Percentiles rank a stretch among this genome's conserved stretches.
phyloP scores from a whole-genome alignment of 1,140 invertebrate genomes.

The Zaprionus tsacasi region DNA sequence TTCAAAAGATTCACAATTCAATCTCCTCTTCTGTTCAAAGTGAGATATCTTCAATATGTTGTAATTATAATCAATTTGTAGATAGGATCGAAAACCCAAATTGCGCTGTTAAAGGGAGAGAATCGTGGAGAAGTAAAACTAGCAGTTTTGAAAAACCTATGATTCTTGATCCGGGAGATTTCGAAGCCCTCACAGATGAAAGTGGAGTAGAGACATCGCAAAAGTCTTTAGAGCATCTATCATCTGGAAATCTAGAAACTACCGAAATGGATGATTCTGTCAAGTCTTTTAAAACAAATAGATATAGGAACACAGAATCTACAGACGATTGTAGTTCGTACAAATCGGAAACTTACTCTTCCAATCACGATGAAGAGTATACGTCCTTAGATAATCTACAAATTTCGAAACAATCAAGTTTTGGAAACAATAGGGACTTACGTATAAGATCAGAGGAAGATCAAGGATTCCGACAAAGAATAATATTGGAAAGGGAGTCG shows the following conservation, averaged over 20 bases:
- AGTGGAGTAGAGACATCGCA: not conserved
- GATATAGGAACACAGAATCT: not conserved
- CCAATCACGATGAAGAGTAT: not conserved
- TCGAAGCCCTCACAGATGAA: not conserved
- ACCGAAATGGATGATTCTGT: not conserved
- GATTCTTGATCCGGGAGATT: not conserved
- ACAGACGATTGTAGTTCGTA: not conserved
- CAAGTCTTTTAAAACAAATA: not conserved
- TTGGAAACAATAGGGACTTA: not conserved
- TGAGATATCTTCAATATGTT: not conserved
- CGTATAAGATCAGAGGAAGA: not conserved
- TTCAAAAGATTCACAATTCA: too few relatives aligned
- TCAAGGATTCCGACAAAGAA: not conserved
- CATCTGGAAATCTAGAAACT: not conserved
- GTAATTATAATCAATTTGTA: not conserved
- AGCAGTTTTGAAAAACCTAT: not conserved
- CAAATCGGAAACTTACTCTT: not conserved
- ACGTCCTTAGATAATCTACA: not conserved
- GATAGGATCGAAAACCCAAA: not conserved
- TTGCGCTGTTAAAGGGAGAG: not conserved
- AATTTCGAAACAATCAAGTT: not conserved
- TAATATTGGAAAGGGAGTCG: not conserved
- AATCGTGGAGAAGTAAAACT: not conserved
- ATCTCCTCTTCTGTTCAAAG: not conserved
- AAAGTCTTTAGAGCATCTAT: not conserved